Conservation (phyloP, 2,113 vertebrate genomes). For the Planiliza haematocheilus region DNA sequence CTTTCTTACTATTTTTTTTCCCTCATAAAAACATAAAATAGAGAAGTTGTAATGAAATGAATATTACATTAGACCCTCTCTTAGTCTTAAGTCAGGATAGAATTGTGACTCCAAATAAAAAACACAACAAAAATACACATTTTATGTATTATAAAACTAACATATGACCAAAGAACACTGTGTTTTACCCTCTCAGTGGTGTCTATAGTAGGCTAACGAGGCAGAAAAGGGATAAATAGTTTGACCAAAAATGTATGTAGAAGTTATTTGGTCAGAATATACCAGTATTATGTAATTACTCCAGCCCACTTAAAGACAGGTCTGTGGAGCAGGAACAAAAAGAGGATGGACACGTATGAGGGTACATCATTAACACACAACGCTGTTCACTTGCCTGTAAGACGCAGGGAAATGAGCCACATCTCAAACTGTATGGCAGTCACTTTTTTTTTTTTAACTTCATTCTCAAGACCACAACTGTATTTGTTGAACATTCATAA, state of each 20-base stretch:
- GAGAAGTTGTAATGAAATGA: conserved; percentile 6
- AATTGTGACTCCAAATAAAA: conserved; percentile 27
- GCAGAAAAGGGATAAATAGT: conserved; percentile 53
- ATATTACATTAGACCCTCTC: conserved; percentile 30
- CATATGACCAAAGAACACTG: conserved; percentile 82
- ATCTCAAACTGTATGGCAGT: conserved; percentile 23
- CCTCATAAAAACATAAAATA: conserved; percentile 4
- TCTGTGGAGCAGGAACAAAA: conserved; percentile 10
- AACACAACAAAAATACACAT: conserved; percentile 30
- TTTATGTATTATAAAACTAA: conserved; percentile 45
- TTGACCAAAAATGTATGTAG: conserved; percentile 6
- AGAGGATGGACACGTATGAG: conserved; percentile 51
- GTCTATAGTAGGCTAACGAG: conserved; percentile 34
- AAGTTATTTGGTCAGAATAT: conserved; percentile 31
- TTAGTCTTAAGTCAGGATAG: conserved; percentile 35
- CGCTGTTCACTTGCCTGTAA: conserved; percentile 7
- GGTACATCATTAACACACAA: conserved; percentile 25
- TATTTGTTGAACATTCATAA: conserved; percentile 37
- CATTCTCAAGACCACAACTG: conserved; percentile 28
- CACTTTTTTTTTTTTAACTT: conserved; percentile 23
- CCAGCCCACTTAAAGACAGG: neutral
- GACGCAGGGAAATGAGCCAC: conserved; percentile 22
- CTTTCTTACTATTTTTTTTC: conserved; percentile 10
- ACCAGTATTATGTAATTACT: conserved; percentile 53
- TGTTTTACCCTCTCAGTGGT: conserved; percentile 62